A percentile compares a stretch with the other conserved stretches of the same genome.
These are phyloP conservation scores for Uromys caudimaculatus DNA, from an alignment of 2,797 vertebrate genomes.

Conservation along the genomic window DNA sequence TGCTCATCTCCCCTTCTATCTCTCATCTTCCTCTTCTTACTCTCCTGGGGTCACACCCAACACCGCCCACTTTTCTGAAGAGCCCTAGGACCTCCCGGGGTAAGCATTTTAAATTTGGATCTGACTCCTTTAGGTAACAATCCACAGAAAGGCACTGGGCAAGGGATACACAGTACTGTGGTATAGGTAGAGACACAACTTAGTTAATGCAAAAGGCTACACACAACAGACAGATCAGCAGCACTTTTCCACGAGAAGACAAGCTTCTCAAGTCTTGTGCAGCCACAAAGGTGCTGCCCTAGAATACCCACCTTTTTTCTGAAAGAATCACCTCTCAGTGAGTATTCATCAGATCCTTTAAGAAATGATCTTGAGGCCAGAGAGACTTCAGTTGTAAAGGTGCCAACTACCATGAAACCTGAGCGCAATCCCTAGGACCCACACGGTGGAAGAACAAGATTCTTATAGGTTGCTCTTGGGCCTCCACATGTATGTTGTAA, in stretches of 20 bases:
- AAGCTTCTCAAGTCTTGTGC: neutral
- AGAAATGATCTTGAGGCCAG: neutral
- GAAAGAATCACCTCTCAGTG: neutral
- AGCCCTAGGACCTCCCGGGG: neutral
- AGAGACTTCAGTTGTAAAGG: neutral
- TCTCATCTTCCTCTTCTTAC: accelerated
- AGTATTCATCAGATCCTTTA: neutral
- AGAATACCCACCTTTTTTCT: neutral
- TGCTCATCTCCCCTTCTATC: neutral
- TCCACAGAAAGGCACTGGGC: neutral
- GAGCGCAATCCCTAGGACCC: no score
- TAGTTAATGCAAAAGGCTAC: neutral
- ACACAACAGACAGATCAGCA: neutral
- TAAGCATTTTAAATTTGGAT: neutral
- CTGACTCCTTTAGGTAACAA: neutral
- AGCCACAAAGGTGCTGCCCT: neutral
- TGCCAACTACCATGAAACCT: neutral
- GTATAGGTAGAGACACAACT: neutral
- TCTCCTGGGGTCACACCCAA: neutral
- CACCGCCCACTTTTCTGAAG: neutral
- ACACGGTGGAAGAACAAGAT: neutral
- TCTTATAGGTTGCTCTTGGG: neutral
- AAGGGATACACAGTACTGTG: neutral
- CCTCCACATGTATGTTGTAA: no score
- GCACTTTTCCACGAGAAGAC: neutral